Evolutionary conservation across 2,888 invertebrate genomes (phyloP), one percentile per base, ranked within the genome.

Genomic region (Pandemis heparana): DNA sequence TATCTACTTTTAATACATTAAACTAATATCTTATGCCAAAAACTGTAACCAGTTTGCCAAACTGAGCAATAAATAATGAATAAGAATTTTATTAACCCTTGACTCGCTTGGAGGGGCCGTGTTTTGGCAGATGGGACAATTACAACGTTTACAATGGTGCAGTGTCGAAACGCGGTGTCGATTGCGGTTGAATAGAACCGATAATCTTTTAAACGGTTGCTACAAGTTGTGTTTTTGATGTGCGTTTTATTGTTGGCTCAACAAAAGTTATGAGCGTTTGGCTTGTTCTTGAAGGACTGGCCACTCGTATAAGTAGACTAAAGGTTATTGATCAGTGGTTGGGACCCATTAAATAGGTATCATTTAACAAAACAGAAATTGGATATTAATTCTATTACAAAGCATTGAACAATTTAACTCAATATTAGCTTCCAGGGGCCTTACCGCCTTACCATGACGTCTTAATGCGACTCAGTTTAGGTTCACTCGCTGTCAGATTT

Each of bases 61-160:
- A 18, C 32, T n/a, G 7, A 39, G 43, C 48, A 65, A 65, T 65
- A 65, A 65, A 51, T n/a, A 64, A 32, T 65, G 51, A 51, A 65
- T 65, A 51, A 65, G 43, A 16, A 61, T 48, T 63, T 59, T 73
- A 62, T 67, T 62, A 66, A 65, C 70, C 70, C 72, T 71, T 69
- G 48, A 66, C 46, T 23, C 12, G 71, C 67, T 38, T 68, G n/a
- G 16, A 71, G 75, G 75, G 74, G 73, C 71, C 66, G 77, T 87
- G 86, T 90, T 90, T 87, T 87, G 90, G 87, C 94, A 94, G 92
- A 94, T 94, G 94, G 85, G 88, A 88, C 90, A 88, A 91, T 92
- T 86, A 91, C 87, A 90, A 89, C 87, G 89, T 62, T 72, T 62
- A 67, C 71, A 67, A 71, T 67, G 41, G 41, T 18, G 65, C 65